Evolutionary conservation across 2,888 invertebrate genomes (phyloP), one percentile per base, ranked within the genome.

Genomic region (Meiosimyza platycephala): DNA sequence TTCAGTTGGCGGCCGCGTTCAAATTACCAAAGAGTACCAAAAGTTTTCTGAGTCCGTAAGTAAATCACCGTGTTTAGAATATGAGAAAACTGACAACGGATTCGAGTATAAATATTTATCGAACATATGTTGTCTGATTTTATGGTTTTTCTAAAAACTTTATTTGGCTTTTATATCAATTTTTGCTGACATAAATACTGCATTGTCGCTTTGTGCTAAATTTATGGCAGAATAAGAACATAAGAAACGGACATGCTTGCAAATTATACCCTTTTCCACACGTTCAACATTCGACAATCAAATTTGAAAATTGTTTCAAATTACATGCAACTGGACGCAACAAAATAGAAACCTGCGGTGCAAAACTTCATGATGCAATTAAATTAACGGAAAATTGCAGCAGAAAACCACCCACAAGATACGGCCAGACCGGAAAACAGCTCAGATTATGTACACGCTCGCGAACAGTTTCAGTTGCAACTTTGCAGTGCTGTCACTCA

Each of bases 341-440:
- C 57, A 68, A 68, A 68, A 57, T 48, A 40, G 13, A 47, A 11
- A 16, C 40, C 62, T 57, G 68, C 50, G 57, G 68, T 48, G 68
- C 47, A 9, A 50, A 55, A 68, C 16, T 18, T 68, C 68, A 68
- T 47, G 48, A 18, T 28, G 28, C 22, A 22, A 40, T 22, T 15
- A 59, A 68, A 68, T 68, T 59, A 11, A 48, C 57, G 57, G 28
- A 65, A 65, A 52, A 52, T 52, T 28, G 54, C 52, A 22, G 52
- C 54, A n/a, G 22, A 48, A 57, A 28, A 47, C 68, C 68, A 68
- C 68, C 68, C 68, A 68, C 68, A 55, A 67, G 33, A 9, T 40
- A 28, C n/a, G 47, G 22, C 48, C 9, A 65, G 2, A 0, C 0
- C 33, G 0, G n/a, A 47, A 52, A 55, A 54, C 16, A n/a, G 51